A percentile compares a stretch with the other conserved stretches of the same genome.
Evolutionary conservation across 2,888 invertebrate genomes (phyloP).

Genomic region (Meloe dianella): DNA sequence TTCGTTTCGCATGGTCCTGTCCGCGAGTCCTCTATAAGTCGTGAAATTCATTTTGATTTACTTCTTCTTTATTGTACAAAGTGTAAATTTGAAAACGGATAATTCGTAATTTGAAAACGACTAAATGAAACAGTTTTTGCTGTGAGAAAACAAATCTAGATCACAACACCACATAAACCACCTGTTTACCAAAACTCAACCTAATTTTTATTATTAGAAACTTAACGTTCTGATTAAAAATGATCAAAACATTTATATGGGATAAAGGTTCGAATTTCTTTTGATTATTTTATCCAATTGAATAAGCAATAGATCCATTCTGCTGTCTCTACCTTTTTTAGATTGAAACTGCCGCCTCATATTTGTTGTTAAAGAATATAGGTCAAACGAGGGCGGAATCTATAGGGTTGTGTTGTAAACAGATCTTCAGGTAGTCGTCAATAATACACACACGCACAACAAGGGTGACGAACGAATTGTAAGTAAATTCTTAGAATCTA

Average conservation of each 20-base stretch:
- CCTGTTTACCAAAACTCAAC: conserved; percentile 1
- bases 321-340: too few species aligned
- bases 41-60: too few species aligned
- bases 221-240: conserved; percentile 28
- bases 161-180: neutral
- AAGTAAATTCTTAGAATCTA: conserved; percentile 8
- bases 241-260: neutral
- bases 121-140: too few species aligned
- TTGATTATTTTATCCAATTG: neutral
- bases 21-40: too few species aligned
- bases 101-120: too few species aligned
- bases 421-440: conserved; percentile 32
- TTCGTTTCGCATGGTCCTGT: too few species aligned
- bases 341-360: neutral
- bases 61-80: too few species aligned
- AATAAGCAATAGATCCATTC: too few species aligned
- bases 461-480: conserved; percentile 18
- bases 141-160: neutral
- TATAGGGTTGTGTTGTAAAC: conserved; percentile 38
- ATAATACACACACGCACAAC: conserved; percentile 9
- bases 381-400: conserved; percentile 41
- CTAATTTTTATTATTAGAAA: conserved; percentile 6
- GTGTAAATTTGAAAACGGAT: too few species aligned
- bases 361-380: conserved; percentile 36
- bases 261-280: conserved; percentile 12